These are phyloP conservation scores for Drosophila gunungcola DNA, from an alignment of 1,140 invertebrate species.

Conservation along the genomic window DNA sequence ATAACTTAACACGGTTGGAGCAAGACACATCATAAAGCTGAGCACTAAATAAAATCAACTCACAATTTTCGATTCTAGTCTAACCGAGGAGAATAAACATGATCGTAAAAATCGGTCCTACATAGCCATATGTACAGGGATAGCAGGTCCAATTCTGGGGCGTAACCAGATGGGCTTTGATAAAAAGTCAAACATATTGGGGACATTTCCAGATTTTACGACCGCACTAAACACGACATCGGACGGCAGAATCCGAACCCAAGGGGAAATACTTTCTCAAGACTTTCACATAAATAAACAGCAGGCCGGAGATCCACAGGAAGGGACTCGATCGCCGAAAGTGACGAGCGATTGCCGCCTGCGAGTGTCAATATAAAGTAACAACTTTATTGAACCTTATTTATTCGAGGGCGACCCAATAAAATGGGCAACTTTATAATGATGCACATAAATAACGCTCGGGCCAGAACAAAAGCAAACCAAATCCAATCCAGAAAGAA, in stretches of 20 bases:
- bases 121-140: slow-evolving; percentile 6
- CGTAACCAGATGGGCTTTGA: slow-evolving; percentile 42
- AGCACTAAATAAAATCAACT: slow-evolving; percentile 59
- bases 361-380: slow-evolving; percentile 83
- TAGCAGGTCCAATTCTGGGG: slow-evolving; percentile 31
- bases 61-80: slow-evolving; percentile 30
- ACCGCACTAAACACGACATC: slow-evolving; percentile 59
- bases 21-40: slow-evolving; percentile 42
- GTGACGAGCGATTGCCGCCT: slow-evolving; percentile 83
- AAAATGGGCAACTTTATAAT: slow-evolving; percentile 82
- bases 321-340: slow-evolving; percentile 30
- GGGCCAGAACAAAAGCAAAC: slow-evolving; percentile 37
- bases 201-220: slow-evolving; percentile 68
- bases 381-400: slow-evolving; percentile 82
- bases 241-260: slow-evolving; percentile 4
- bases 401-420: slow-evolving; percentile 82
- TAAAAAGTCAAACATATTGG: slow-evolving; percentile 66
- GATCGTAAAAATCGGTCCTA: slow-evolving; percentile 62
- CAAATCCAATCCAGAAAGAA: slow-evolving; percentile 8
- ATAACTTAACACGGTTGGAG: slow-evolving; percentile 19
- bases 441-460: slow-evolving; percentile 75
- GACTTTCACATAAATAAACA: slow-evolving; percentile 72
- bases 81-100: slow-evolving; percentile 58
- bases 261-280: slow-evolving; percentile 69
- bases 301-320: slow-evolving; percentile 18